Base-by-base conservation (phyloP, 2,113 vertebrate genomes). In the Menura novaehollandiae region DNA sequence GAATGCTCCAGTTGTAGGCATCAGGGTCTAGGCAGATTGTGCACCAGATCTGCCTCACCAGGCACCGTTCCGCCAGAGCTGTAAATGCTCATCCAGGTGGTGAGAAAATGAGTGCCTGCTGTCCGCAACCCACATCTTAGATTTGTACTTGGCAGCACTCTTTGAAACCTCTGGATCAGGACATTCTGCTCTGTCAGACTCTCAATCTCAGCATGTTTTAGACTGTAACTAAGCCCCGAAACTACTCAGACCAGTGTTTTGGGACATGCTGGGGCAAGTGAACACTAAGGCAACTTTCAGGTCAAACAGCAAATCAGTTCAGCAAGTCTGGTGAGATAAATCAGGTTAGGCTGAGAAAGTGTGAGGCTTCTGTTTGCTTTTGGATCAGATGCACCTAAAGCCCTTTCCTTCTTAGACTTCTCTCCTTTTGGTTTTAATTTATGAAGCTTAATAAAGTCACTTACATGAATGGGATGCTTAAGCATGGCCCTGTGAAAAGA, bases 201-300 rank as follows among this genome's bases (percentile, higher is more conserved):
- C 71, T 35, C 39, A 58, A 24, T 55, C 58, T 92, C 67, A 74
- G 76, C 23, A 2, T 16, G 39, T 46, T 86, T 47, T 24, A 80
- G n/a, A 39, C n/a, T 26, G 24, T 30, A 91, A 6, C 60, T 87
- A 80, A 93, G 59, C 72, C 82, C 72, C 6, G 2, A 71, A 93
- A 84, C 63, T 44, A 58, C 83, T 74, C 76, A 80, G 55, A 80
- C 37, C 75, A 59, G 85, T 53, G 63, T 66, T 95, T 19, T 63
- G 59, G 73, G 68, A 47, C 92, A 11, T 78, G 96, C 76, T 74
- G 1, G 7, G 73, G 60, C 92, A 14, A 26, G 89, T 1, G 13
- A 75, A n/a, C 30, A 71, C 39, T 51, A 62, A 69, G 79, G 43
- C 67, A 92, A 71, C 59, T 93, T 88, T 86, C 47, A 43, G 94